Percentiles rank a stretch among this genome's conserved stretches.
Evolutionary conservation across 2,888 invertebrate genomes (phyloP).

Genomic region (Holacanthella duospinosa): DNA sequence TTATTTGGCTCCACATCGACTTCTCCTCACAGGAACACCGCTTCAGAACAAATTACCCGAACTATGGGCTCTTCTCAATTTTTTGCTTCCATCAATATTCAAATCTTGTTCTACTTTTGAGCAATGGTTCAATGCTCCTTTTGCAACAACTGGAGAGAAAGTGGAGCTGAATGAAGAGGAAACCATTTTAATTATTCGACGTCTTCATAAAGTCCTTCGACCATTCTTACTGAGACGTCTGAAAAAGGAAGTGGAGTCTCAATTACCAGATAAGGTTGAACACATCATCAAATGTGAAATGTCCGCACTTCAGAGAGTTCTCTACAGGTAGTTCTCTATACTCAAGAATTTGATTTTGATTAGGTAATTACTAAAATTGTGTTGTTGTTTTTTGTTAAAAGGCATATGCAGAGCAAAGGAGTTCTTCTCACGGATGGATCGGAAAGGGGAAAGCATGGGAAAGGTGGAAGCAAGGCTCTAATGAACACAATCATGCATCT

Average conservation of each 20-base stretch:
- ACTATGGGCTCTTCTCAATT: conserved; percentile 95
- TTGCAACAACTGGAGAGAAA: conserved; percentile 97
- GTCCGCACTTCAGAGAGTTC: conserved; percentile 87
- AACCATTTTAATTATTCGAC: conserved; percentile 97
- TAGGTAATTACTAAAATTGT: neutral
- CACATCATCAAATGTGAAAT: conserved; percentile 99
- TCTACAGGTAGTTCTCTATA: conserved; percentile 61
- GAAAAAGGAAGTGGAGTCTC: conserved; percentile 98
- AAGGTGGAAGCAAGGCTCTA: conserved; percentile 87
- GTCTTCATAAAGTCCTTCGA: conserved; percentile 95
- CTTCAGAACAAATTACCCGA: conserved; percentile 96
- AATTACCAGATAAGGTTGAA: conserved; percentile 95
- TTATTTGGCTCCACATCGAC: conserved; percentile 88
- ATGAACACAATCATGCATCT: conserved; percentile 99
- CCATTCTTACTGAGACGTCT: conserved; percentile 92
- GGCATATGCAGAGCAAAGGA: conserved; percentile 95
- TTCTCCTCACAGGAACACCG: conserved; percentile 94
- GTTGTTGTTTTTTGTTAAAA: conserved; percentile 36
- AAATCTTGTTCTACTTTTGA: conserved; percentile 97
- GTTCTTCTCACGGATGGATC: conserved; percentile 90
- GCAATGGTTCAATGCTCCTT: conserved; percentile 99
- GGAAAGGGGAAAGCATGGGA: conserved; percentile 87
- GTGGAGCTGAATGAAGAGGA: conserved; percentile 98
- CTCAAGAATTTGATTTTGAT: conserved; percentile 17
- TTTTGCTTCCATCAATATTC: conserved; percentile 95